These are phyloP conservation scores for Neodiprion virginianus DNA, from an alignment of 1,140 invertebrate species.

Conservation along the genomic window DNA sequence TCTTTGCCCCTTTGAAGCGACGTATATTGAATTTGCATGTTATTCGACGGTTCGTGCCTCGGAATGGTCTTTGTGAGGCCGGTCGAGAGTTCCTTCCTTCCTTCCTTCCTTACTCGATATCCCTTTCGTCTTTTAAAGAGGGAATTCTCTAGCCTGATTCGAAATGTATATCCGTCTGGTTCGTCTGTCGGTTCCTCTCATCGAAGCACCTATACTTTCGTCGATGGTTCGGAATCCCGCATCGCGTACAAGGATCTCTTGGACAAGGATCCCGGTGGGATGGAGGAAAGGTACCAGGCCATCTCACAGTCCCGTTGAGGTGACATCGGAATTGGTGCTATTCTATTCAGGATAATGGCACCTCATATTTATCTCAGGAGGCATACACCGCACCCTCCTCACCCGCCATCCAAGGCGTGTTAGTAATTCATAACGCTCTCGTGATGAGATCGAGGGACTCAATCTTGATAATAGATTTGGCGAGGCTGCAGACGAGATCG, in stretches of 20 bases:
- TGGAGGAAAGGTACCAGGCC: not conserved
- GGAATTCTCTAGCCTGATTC: not conserved
- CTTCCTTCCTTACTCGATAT: not conserved
- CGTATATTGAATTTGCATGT: not conserved
- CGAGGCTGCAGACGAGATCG: no score
- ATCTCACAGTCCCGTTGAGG: not conserved
- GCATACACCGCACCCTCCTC: not conserved
- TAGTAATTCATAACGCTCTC: conserved; percentile 1
- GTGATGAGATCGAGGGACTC: conserved; percentile 3
- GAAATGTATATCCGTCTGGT: not conserved
- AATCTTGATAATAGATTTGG: not conserved
- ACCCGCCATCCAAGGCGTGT: not conserved
- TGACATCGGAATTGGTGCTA: not conserved
- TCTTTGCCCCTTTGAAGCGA: not conserved
- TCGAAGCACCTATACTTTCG: not conserved
- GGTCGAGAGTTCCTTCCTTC: not conserved
- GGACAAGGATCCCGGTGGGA: no score
- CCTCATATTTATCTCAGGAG: conserved; percentile 7
- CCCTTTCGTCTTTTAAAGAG: not conserved
- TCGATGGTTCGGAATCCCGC: not conserved
- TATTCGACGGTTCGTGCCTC: not conserved
- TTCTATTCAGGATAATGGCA: conserved; percentile 3
- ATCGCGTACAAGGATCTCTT: no score
- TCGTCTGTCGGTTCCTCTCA: not conserved
- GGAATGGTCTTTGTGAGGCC: not conserved